Evolutionary conservation across 1,140 invertebrate genomes (phyloP).

Genomic region (Drosophila suzukii): DNA sequence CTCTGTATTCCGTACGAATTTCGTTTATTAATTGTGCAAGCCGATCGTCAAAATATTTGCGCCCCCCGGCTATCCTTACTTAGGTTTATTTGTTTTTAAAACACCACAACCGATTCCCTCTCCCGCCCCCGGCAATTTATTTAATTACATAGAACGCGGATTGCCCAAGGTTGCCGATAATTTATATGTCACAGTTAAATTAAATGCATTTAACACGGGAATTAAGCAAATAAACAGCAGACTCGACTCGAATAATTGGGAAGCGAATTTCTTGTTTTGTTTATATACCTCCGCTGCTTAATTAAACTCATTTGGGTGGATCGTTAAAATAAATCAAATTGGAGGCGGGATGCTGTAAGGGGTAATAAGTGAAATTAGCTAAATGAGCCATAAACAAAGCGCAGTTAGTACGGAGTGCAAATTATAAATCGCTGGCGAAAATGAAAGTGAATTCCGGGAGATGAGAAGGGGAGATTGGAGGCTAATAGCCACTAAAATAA

Average conservation of each 20-base stretch:
- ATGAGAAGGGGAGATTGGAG: conserved; percentile 15
- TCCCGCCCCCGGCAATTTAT: conserved; percentile 50
- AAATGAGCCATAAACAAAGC: conserved; percentile 59
- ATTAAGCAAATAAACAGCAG: conserved; percentile 48
- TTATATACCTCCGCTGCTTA: conserved; percentile 40
- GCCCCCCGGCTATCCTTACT: conserved; percentile 16
- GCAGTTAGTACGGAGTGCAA: conserved; percentile 5
- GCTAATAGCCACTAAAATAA: background rate
- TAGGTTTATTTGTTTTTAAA: conserved; percentile 60
- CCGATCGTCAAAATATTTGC: conserved; percentile 57
- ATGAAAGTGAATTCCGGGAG: conserved; percentile 10
- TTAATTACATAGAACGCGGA: conserved; percentile 75
- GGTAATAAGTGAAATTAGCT: conserved; percentile 56
- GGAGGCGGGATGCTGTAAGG: conserved; percentile 21
- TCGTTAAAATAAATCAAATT: conserved; percentile 73
- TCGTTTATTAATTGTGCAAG: conserved; percentile 75
- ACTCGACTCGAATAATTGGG: conserved; percentile 42
- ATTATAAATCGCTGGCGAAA: conserved; percentile 20
- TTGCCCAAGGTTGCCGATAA: conserved; percentile 76
- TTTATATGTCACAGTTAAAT: conserved; percentile 77
- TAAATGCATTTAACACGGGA: conserved; percentile 73
- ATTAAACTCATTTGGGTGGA: conserved; percentile 69
- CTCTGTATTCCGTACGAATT: conserved; percentile 64
- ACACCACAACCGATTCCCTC: background rate
- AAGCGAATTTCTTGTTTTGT: conserved; percentile 50